Percentiles rank a stretch among this genome's conserved stretches.
Evolutionary conservation across 2,113 vertebrate genomes (phyloP).

Genomic region (Psilopogon haemacephalus): DNA sequence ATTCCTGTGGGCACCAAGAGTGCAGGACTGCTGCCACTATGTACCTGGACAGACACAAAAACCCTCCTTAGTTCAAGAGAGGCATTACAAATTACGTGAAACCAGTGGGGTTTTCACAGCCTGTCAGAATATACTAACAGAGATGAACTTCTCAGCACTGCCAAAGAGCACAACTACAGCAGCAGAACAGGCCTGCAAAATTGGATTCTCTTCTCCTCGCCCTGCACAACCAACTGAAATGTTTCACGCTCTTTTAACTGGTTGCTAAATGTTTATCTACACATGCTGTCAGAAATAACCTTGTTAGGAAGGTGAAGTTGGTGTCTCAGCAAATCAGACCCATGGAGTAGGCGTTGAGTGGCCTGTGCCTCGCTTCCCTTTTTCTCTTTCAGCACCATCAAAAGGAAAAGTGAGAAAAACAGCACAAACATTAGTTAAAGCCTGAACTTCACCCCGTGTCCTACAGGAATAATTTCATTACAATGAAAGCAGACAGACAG

Average conservation of each 20-base stretch:
- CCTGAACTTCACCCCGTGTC: slow-evolving; percentile 71
- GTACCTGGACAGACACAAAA: slow-evolving; percentile 76
- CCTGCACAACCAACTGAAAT: slow-evolving; percentile 67
- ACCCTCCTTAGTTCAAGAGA: slow-evolving; percentile 70
- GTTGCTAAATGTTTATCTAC: slow-evolving; percentile 88
- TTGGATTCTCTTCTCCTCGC: slow-evolving; percentile 34
- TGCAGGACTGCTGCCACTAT: slow-evolving; percentile 73
- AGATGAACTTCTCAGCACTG: slow-evolving; percentile 1
- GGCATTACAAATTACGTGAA: slow-evolving; percentile 1
- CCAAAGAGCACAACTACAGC: slow-evolving; percentile 42
- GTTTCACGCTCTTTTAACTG: slow-evolving; percentile 70
- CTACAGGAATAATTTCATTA: slow-evolving; percentile 82
- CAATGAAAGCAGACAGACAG: slow-evolving; percentile 77
- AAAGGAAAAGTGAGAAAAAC: slow-evolving; percentile 93
- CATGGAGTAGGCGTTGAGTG: slow-evolving; percentile 85
- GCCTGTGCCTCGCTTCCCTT: slow-evolving; percentile 88
- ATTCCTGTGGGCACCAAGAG: slow-evolving; percentile 71
- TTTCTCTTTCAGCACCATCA: slow-evolving; percentile 91
- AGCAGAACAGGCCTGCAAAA: slow-evolving; percentile 13
- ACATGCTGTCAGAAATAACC: slow-evolving; percentile 95
- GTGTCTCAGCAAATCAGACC: slow-evolving; percentile 91
- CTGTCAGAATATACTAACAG: slow-evolving; percentile 42
- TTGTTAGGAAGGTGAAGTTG: slow-evolving; percentile 90
- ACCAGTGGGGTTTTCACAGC: slow-evolving; percentile 56
- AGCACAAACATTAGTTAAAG: slow-evolving; percentile 92